These are phyloP conservation scores for Eristalis tenax DNA, from an alignment of 2,888 invertebrate genomes.

Conservation along the genomic window DNA sequence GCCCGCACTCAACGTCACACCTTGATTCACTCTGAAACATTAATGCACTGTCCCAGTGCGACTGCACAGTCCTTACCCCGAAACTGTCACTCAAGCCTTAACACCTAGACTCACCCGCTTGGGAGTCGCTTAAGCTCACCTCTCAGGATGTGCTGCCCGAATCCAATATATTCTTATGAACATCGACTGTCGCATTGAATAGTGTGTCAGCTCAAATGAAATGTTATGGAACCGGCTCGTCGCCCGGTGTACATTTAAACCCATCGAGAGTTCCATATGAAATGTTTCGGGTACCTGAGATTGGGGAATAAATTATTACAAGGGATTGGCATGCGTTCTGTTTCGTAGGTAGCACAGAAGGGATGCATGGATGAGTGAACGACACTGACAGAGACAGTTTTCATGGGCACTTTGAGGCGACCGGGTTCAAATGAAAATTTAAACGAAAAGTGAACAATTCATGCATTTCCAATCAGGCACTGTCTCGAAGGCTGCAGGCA, in stretches of 20 bases:
- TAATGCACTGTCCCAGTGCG: background rate
- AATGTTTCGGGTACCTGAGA: background rate
- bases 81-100: constrained; percentile 12
- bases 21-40: background rate
- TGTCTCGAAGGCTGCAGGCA: background rate
- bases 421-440: background rate
- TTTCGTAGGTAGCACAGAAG: background rate
- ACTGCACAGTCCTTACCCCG: background rate
- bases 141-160: background rate
- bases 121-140: background rate
- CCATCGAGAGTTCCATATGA: background rate
- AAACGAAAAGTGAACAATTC: background rate
- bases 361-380: background rate
- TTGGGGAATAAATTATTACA: background rate
- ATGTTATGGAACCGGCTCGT: background rate
- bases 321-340: background rate
- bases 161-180: constrained; percentile 1
- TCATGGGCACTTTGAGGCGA: background rate
- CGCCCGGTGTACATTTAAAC: background rate
- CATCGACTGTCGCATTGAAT: constrained; percentile 8
- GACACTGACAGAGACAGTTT: background rate
- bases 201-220: constrained; percentile 5
- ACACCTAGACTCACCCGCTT: background rate
- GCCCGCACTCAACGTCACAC: background rate
- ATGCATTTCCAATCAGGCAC: background rate